Base-by-base conservation (phyloP, 2,113 vertebrate species). In the Rutilus rutilus region DNA sequence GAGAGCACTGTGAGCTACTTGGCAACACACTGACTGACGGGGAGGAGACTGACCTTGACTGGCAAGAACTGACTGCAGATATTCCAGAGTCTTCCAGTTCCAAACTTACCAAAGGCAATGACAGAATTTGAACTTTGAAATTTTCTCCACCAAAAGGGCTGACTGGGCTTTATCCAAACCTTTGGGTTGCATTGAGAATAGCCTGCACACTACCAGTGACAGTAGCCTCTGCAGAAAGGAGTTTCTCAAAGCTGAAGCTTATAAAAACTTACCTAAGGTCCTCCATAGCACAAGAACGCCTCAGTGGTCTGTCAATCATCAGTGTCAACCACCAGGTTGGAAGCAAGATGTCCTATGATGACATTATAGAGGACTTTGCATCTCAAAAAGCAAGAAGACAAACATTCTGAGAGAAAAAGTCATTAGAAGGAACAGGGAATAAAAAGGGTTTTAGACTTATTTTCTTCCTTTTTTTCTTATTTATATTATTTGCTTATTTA, bases 251-350 rank as follows among this genome's bases (percentile, higher is more conserved):
- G 82, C 76, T 90, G 84, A 81, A 91, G 47, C 87, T 86, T 62
- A 86, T 91, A 5, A 88, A 89, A 73, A 88, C 80, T 4, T 86
- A 87, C 88, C 90, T 92, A 86, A 89, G 81, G 69, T 89, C 67
- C 85, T 85, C 80, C 87, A 85, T 84, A 90, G 89, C 91, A 89
- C 88, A 90, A 85, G 84, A 92, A 33, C 86, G 90, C 78, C 85
- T 92, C 85, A 75, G 79, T 45, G 81, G 87, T 89, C 62, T 83
- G 87, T 84, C 87, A 54, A 0, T 77, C 52, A 60, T 86, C 36
- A 71, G 84, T 47, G 30, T 82, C 74, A 80, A 25, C 19, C 67
- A 86, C 78, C 17, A 77, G 5, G 50, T 87, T 64, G 81, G 60
- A 45, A 71, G 65, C 54, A 42, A 50, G 30, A 59, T 78, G 47